Base-by-base conservation (phyloP, 2,113 vertebrate species). In the Nicator chloris region DNA sequence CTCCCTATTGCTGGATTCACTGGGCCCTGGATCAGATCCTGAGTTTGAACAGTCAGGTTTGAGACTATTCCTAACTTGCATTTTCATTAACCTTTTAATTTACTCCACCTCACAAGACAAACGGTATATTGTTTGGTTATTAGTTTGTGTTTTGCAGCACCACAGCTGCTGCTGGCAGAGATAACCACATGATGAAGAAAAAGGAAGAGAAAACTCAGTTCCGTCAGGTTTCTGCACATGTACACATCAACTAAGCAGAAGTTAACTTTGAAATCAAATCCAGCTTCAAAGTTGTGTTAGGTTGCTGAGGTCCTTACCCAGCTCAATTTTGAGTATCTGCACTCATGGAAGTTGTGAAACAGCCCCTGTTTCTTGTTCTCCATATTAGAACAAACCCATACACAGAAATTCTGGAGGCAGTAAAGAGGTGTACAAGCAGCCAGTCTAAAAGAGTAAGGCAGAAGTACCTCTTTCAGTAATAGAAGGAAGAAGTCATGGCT, bases 151-250 rank as follows among this genome's bases (percentile, higher is more conserved):
- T 81, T 57, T 57, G 45, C 4, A 2, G 64, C 5, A 0, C 40
- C 31, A 49, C 49, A 78, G 49, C n/a, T 75, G 47, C 44, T 89
- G 14, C 53, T 51, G 21, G 10, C 61, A 33, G 40, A 82, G n/a
- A 24, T 50, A 31, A 28, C 20, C 39, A 44, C 27, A 6, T 35
- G 42, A 60, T 40, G 19, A 88, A 69, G 50, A 82, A 86, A 33
- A 79, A 88, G 68, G 82, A 92, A 85, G 70, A 90, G 70, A 82
- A 66, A 73, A 63, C 45, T 54, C 8, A 5, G 15, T 73, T 81
- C 39, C 0, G 1, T 33, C 2, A 2, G 12, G 45, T 78, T 86
- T 86, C 47, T 88, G 40, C 1, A 2, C 0, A 2, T 14, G 11
- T 56, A 13, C 27, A 7, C n/a, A 33, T 35, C 1, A 1, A 47